These are phyloP conservation scores for Archivesica marissinica DNA, from an alignment of 1,140 invertebrate species.

Conservation along the genomic window DNA sequence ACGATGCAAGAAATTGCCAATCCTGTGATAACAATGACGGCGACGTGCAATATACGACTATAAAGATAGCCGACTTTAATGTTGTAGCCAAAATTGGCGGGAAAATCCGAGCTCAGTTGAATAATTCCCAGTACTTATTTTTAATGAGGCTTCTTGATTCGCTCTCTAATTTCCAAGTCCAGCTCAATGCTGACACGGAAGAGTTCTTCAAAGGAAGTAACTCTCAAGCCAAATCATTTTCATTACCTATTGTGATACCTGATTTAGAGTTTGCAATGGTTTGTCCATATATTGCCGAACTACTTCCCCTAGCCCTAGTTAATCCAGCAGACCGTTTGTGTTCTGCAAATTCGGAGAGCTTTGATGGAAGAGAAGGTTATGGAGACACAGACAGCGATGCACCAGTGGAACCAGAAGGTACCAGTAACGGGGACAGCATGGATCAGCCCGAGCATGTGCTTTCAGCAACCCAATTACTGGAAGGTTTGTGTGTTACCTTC, in stretches of 20 bases:
- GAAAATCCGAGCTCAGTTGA: conserved; percentile 84
- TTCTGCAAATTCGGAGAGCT: conserved; percentile 21
- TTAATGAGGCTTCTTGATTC: conserved; percentile 92
- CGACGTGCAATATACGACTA: conserved; percentile 64
- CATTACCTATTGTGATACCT: conserved; percentile 90
- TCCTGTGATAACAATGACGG: conserved; percentile 44
- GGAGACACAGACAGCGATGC: conserved; percentile 27
- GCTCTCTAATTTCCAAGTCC: conserved; percentile 87
- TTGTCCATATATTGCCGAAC: conserved; percentile 86
- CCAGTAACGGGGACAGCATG: not conserved
- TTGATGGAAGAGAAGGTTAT: conserved; percentile 8
- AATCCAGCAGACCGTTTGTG: conserved; percentile 25
- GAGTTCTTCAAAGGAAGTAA: conserved; percentile 84
- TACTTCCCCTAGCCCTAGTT: conserved; percentile 60
- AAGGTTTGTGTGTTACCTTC: no score
- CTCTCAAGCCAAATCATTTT: conserved; percentile 57
- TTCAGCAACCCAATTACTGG: not conserved
- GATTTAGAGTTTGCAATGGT: conserved; percentile 94
- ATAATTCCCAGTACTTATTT: conserved; percentile 97
- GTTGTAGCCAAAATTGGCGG: conserved; percentile 75
- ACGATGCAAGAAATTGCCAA: not conserved
- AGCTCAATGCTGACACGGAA: conserved; percentile 90
- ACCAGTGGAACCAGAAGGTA: not conserved
- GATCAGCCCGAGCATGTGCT: conserved; percentile 28
- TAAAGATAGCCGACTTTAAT: conserved; percentile 68